Evolutionary conservation across 2,797 vertebrate species (phyloP), one percentile per base, ranked within the genome.

Genomic region (Trachops cirrhosus): DNA sequence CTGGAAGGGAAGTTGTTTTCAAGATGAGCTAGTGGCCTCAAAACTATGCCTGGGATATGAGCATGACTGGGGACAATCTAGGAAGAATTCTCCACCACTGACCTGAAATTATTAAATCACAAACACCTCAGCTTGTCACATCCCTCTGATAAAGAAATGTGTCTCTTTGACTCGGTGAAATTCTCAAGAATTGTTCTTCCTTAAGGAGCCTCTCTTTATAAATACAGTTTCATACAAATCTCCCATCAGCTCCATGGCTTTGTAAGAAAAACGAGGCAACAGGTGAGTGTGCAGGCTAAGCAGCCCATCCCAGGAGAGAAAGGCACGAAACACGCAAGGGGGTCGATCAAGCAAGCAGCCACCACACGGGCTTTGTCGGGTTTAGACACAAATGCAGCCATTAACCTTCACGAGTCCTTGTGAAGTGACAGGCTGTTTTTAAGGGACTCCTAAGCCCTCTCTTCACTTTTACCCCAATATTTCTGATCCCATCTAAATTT

Each of bases 1-100:
- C 48, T 86, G 52, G 82, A 83, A 94, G 74, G 46, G 21, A 97
- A 90, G 12, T 82, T 52, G 80, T 96, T 97, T 95, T 79, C 77
- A 96, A 67, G 39, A 48, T 52, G 78, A 57, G 46, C 74, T 62
- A n/a, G 19, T 26, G 64, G 26, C 21, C 8, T 86, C 59, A 34
- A 34, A 46, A 37, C 12, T 52, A 10, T 44, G 64, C 29, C 59
- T 91, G 16, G 9, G 15, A 1, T 24, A 7, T 37, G 29, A 46
- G 10, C 34, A 6, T 7, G 22, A 80, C 0, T 52, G 6, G 24
- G 21, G 32, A 62, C 52, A 62, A 71, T 41, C 15, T 6, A 15
- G 1, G 7, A 24, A 16, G 34, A 46, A 32, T n/a, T 89, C 24
- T 75, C 78, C 32, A 26, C 24, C 15, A 59, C 29, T 9, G 2